Base-by-base conservation (phyloP, 2,888 invertebrate genomes). In the Cremastobaeus sp. region DNA sequence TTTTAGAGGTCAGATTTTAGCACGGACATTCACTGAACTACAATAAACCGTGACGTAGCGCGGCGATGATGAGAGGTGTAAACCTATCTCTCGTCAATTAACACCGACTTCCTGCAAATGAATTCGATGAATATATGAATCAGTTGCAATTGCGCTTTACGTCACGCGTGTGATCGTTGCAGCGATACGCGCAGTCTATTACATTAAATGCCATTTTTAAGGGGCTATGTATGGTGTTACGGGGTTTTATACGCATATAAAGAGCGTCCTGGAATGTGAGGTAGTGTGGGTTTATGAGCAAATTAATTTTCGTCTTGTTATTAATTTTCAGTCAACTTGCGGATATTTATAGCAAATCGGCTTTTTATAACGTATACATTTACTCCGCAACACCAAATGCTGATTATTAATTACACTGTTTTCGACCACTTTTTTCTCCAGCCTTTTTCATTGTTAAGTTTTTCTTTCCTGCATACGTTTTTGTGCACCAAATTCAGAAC, bases 1-100 rank as follows among this genome's bases (percentile, higher is more conserved):
- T 73, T 73, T 68, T 73, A 68, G 62, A 60, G 43, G 45, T 48
- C 72, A 48, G 59, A 60, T 60, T 45, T 54, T 72, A 55, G 37
- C 47, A 62, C 54, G 37, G 62, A n/a, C 73, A 62, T 72, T 72
- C 57, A 57, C 57, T 48, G 48, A 47, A 65, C 59, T 60, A 34
- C 37, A 55, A 71, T 57, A 43, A 43, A 25, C 18, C 45, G 71
- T 70, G 48, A 70, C 64, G 70, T 41, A 47, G 25, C 48, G 14
- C n/a, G 17, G 18, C 41, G 32, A 43, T 66, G 34, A 57, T 30
- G 37, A 57, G 41, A 50, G 1, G 18, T 25, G 41, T 34, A 48
- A 57, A 48, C 55, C 48, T 47, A 48, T 32, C 55, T 64, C 37
- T 48, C 20, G 34, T 21, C 28, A 11, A 18, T 54, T 47, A 25